Evolutionary conservation across 2,113 vertebrate species (phyloP).

Genomic region (Caloenas nicobarica): DNA sequence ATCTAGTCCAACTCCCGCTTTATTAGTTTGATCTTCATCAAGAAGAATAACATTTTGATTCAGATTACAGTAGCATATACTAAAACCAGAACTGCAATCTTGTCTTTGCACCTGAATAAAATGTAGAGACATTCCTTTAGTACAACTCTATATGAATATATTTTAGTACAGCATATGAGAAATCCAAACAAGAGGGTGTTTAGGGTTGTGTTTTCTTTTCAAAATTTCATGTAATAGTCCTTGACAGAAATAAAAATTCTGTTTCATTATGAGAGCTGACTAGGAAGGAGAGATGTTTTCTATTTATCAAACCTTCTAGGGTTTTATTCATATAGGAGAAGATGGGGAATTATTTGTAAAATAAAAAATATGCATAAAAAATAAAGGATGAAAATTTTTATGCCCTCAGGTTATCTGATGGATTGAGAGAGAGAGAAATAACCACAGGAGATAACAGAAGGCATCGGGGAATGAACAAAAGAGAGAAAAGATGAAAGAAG

Average conservation of each 20-base stretch:
- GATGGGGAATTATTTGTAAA: constrained; percentile 5
- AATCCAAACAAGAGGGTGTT: not conserved
- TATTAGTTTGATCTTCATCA: not conserved
- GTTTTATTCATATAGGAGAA: not conserved
- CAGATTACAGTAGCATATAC: not conserved
- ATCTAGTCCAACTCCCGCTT: not conserved
- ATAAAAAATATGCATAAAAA: constrained; percentile 48
- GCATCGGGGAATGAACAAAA: constrained; percentile 48
- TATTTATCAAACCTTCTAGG: not conserved
- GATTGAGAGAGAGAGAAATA: not conserved
- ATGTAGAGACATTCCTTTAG: not conserved
- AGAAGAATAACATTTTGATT: not conserved
- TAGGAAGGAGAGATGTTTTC: not conserved
- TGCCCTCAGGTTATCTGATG: constrained; percentile 51
- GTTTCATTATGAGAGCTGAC: not conserved
- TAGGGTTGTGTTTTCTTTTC: not conserved
- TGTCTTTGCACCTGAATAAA: not conserved
- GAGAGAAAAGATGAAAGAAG: constrained; percentile 42
- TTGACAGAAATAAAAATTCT: not conserved
- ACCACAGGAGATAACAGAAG: constrained; percentile 20
- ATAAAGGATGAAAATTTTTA: constrained; percentile 24
- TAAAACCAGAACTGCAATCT: not conserved
- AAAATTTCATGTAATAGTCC: not conserved
- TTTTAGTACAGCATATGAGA: not conserved
- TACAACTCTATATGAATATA: not conserved